Conservation (phyloP, 2,113 vertebrate species). For the Labeo rohita region DNA sequence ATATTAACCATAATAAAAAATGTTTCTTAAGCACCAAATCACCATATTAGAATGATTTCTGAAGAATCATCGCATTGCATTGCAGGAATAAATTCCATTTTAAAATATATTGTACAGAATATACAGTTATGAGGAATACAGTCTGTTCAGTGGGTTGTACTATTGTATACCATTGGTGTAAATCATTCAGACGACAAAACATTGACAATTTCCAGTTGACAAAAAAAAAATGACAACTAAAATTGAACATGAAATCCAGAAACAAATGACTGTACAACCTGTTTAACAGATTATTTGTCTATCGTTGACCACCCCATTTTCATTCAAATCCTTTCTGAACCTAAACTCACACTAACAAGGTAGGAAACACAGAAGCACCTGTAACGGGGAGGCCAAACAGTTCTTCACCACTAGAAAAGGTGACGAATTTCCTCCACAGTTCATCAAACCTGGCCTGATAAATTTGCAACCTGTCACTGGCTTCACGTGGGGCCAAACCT, state of each 20-base stretch:
- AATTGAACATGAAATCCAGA: background rate
- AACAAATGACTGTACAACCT: background rate
- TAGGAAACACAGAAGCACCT: constrained; percentile 61
- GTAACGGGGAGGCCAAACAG: constrained; percentile 82
- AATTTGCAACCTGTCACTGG: constrained; percentile 79
- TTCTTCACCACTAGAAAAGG: constrained; percentile 79
- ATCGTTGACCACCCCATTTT: background rate
- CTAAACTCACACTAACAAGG: background rate
- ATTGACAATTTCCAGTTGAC: background rate
- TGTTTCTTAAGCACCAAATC: background rate
- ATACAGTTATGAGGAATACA: too few species aligned
- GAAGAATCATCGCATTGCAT: background rate
- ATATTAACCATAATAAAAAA: background rate
- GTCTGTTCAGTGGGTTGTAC: too few species aligned
- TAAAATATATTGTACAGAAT: background rate
- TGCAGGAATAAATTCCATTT: background rate
- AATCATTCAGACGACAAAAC: background rate
- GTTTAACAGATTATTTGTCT: background rate
- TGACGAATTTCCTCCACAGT: constrained; percentile 80
- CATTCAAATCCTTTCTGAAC: background rate
- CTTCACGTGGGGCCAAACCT: constrained; percentile 77
- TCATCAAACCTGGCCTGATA: constrained; percentile 83
- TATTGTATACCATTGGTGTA: background rate
- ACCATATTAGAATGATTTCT: background rate
- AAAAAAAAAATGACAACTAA: background rate